Evolutionary conservation across 2,113 vertebrate genomes (phyloP).

Genomic region (Ploceus nigricollis): DNA sequence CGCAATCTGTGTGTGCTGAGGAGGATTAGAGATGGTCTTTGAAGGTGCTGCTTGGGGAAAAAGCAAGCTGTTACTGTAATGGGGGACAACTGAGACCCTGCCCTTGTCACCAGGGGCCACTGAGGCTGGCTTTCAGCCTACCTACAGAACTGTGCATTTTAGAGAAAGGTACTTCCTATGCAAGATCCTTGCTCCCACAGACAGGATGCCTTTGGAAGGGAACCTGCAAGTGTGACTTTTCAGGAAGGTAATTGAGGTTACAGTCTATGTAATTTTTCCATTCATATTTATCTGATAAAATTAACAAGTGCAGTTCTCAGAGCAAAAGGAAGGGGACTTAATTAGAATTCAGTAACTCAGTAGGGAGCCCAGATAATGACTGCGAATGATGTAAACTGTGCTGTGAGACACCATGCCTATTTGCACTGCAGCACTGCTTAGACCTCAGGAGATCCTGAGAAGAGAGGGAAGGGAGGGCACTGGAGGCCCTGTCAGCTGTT

Average conservation of each 20-base stretch:
- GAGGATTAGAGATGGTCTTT: neutral
- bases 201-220: neutral
- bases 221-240: neutral
- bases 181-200: neutral
- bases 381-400: neutral
- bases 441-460: neutral
- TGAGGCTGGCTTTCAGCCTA: neutral
- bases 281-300: neutral
- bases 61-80: neutral
- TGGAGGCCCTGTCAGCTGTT: neutral
- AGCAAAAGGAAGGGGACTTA: neutral
- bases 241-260: neutral
- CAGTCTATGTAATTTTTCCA: neutral
- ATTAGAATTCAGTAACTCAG: neutral
- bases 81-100: neutral
- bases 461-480: neutral
- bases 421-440: neutral
- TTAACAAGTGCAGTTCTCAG: neutral
- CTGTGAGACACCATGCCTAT: neutral
- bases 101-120: neutral
- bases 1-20: accelerated
- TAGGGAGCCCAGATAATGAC: neutral
- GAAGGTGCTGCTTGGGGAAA: neutral
- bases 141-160: neutral
- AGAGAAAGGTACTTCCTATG: neutral